Evolutionary conservation across 2,888 invertebrate genomes (phyloP), one percentile per base, ranked within the genome.

Genomic region (Andrena hattorfiana): DNA sequence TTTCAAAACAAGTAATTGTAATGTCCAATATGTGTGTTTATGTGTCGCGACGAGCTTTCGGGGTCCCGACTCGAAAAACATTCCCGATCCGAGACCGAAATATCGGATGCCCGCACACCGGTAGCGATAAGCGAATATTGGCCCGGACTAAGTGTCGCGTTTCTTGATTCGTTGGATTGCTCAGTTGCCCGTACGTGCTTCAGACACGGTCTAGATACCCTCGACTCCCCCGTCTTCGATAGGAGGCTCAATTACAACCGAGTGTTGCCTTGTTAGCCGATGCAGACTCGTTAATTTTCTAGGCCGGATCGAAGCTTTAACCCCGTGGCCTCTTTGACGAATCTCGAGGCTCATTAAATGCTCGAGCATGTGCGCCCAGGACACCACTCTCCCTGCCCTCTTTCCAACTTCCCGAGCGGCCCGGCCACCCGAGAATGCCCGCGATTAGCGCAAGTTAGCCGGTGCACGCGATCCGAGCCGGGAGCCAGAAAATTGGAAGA

Each of bases 311-410:
- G 73, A 67, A 83, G 83, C 73, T 81, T 77, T 74, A 81, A 48
- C 73, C 20, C 10, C 74, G 56, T 73, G 66, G 77, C 80, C 83
- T 60, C 85, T 85, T 81, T 80, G 80, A 74, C 79, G 72, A 77
- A 77, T 86, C 81, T 72, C 63, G 60, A 73, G 68, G 83, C 86
- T 85, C 83, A 85, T 85, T 86, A 86, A 83, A 85, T 85, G 85
- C 85, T 83, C 77, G 77, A 81, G 81, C 85, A 85, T 86, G 85
- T 72, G 62, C 80, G 70, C 77, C 68, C 48, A 56, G 54, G 54
- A 66, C 76, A 42, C 16, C 72, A 7, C 71, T 26, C 54, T 28
- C 26, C 69, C 54, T 63, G 82, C 72, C 69, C 82, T 63, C 70
- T 80, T 84, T 56, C 26, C 56, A 20, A 26, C 26, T 56, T 56